Conservation (phyloP, 2,113 vertebrate species). For the Coturnix japonica region DNA sequence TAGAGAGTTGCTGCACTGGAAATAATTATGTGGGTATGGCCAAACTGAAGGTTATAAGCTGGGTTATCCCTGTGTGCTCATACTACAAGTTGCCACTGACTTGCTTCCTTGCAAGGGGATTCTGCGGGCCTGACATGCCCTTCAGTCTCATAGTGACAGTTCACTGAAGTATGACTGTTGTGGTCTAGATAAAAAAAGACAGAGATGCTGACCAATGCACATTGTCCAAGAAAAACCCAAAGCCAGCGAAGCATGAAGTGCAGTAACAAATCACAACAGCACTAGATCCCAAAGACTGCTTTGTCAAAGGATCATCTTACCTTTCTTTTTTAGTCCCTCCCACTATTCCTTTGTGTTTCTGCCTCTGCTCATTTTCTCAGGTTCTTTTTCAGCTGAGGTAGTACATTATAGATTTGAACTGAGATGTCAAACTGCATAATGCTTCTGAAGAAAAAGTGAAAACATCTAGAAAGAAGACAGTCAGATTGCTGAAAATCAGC, state of each 20-base stretch:
- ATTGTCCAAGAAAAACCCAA: background rate
- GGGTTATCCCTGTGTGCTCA: background rate
- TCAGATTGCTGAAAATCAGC: background rate
- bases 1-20: slow-evolving; percentile 31
- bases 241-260: background rate
- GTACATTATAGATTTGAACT: background rate
- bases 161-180: background rate
- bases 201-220: background rate
- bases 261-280: background rate
- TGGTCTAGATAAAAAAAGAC: background rate
- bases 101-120: slow-evolving; percentile 22
- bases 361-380: slow-evolving; percentile 45
- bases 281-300: background rate
- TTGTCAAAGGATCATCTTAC: background rate
- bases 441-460: slow-evolving; percentile 6
- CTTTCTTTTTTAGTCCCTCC: background rate
- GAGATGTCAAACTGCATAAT: slow-evolving; percentile 28
- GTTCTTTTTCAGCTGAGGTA: slow-evolving; percentile 40
- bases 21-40: slow-evolving; percentile 26
- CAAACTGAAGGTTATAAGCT: slow-evolving; percentile 2
- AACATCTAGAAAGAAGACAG: slow-evolving; percentile 27
- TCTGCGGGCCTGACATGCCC: background rate
- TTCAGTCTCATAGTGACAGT: background rate
- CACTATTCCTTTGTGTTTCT: background rate
- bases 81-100: background rate